Evolutionary conservation across 1,140 invertebrate species (phyloP).

Genomic region (Brachionus paranguensis): DNA sequence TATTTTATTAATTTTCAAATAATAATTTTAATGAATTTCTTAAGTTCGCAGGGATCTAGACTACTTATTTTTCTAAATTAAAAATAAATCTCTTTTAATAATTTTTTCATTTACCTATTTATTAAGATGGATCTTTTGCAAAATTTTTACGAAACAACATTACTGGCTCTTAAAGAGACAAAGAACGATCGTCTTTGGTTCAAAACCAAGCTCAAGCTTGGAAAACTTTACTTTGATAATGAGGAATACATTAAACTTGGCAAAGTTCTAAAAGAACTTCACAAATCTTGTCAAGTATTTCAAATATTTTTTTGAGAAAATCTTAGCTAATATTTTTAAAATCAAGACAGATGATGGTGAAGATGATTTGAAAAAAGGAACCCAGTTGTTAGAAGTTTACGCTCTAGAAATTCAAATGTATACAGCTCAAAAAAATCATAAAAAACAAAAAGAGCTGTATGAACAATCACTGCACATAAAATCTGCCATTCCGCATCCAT

Average conservation of each 20-base stretch:
- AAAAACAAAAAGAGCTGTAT: constrained; percentile 90
- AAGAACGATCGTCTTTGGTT: constrained; percentile 99
- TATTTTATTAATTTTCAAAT: no score
- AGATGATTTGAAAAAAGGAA: constrained; percentile 60
- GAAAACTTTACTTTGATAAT: constrained; percentile 94
- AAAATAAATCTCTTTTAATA: constrained; percentile 65
- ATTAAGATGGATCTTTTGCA: constrained; percentile 91
- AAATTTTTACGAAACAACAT: constrained; percentile 90
- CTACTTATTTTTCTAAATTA: no score
- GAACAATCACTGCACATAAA: constrained; percentile 98
- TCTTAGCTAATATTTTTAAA: background rate
- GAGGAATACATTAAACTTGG: constrained; percentile 88
- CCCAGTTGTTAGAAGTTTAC: constrained; percentile 94
- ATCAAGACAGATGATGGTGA: constrained; percentile 18
- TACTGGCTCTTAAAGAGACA: constrained; percentile 26
- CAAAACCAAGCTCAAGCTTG: constrained; percentile 98
- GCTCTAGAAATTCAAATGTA: constrained; percentile 99
- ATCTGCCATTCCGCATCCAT: constrained; percentile 96
- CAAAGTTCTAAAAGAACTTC: constrained; percentile 92
- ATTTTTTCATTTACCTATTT: constrained; percentile 66
- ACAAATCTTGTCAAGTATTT: constrained; percentile 80
- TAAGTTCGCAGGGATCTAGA: no score
- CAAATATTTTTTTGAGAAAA: background rate
- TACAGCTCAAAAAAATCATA: constrained; percentile 98
- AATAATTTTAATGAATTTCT: no score